Evolutionary conservation across 2,888 invertebrate species (phyloP).

Genomic region (Apamea monoglypha): DNA sequence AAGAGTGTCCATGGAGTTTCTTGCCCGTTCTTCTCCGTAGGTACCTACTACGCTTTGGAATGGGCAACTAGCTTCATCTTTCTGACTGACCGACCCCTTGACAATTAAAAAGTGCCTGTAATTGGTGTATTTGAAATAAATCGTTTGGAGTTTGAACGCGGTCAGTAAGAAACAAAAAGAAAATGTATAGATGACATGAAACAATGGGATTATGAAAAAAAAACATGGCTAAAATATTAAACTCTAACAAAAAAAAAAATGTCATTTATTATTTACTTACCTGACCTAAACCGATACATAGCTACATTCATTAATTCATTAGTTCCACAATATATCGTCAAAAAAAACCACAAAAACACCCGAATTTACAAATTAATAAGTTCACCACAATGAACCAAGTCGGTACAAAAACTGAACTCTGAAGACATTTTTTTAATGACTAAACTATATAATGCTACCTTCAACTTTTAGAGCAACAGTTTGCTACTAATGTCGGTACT

Average conservation of each 20-base stretch:
- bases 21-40: no score
- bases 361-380: not conserved
- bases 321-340: not conserved
- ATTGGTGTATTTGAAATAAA: no score
- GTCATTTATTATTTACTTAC: not conserved
- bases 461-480: not conserved
- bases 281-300: not conserved
- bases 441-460: not conserved
- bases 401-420: not conserved
- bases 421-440: not conserved
- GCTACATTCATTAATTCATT: not conserved
- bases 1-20: no score
- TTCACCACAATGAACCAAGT: not conserved
- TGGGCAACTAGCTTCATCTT: no score
- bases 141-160: no score
- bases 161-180: not conserved
- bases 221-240: no score
- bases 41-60: no score
- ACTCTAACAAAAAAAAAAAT: not conserved
- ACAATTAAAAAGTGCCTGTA: no score
- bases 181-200: no score
- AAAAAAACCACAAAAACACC: not conserved
- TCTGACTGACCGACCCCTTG: no score
- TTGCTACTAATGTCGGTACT: constrained; percentile 15
- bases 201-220: no score